Evolutionary conservation across 2,797 vertebrate genomes (phyloP).

Genomic region (Odontamblyopus lacepedii): DNA sequence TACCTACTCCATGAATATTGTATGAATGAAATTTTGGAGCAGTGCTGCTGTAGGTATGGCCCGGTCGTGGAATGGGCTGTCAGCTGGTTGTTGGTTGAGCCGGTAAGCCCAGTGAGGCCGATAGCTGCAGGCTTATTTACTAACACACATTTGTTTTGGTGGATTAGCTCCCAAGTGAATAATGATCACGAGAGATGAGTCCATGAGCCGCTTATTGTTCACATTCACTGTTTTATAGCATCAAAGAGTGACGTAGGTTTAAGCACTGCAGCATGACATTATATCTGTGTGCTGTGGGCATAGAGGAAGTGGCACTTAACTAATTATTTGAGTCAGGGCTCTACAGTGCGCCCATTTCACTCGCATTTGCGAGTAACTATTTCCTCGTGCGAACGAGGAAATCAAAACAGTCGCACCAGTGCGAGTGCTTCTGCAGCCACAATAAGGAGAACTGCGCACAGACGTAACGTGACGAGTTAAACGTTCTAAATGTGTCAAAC

Average conservation of each 20-base stretch:
- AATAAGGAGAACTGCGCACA: too few relatives aligned
- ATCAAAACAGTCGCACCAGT: too few relatives aligned
- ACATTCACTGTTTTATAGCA: neutral
- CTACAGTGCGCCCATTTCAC: too few relatives aligned
- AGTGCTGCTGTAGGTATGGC: neutral
- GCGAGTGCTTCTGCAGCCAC: too few relatives aligned
- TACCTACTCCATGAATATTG: constrained; percentile 8
- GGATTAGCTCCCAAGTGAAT: constrained; percentile 2
- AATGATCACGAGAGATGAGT: constrained; percentile 15
- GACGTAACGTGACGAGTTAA: too few relatives aligned
- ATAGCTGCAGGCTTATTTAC: constrained; percentile 24
- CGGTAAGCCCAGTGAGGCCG: constrained; percentile 2
- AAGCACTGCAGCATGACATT: constrained; percentile 11
- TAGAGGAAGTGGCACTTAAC: neutral
- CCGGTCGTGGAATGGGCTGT: constrained; percentile 8
- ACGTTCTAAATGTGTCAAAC: too few relatives aligned
- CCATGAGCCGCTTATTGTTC: constrained; percentile 7
- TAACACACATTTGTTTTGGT: constrained; percentile 24
- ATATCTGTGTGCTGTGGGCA: constrained; percentile 8
- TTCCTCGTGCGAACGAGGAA: too few relatives aligned
- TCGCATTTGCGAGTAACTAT: too few relatives aligned
- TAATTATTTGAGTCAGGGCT: neutral
- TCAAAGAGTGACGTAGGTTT: neutral
- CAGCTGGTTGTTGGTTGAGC: constrained; percentile 6
- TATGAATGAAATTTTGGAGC: neutral